Evolutionary conservation across 1,140 invertebrate species (phyloP).

Genomic region (Lepidostoma basale): DNA sequence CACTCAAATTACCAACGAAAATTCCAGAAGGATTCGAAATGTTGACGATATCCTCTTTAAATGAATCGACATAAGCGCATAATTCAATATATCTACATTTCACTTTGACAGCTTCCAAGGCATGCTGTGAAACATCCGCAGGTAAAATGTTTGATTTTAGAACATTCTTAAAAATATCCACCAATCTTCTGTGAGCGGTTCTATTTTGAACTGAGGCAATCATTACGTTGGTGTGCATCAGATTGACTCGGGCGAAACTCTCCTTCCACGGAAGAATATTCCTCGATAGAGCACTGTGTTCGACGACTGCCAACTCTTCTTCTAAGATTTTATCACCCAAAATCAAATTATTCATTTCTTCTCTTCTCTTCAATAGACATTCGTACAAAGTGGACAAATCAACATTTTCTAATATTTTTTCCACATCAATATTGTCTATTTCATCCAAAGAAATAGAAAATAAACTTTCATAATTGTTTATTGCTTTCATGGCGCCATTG

Average conservation of each 20-base stretch:
- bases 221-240: slow-evolving; percentile 5
- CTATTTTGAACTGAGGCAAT: neutral
- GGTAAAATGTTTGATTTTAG: slow-evolving; percentile 20
- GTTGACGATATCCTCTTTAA: neutral
- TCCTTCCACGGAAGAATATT: slow-evolving; percentile 19
- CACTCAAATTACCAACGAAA: slow-evolving; percentile 10
- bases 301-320: slow-evolving; percentile 6
- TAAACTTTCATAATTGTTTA: neutral
- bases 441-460: slow-evolving; percentile 10
- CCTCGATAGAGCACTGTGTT: neutral
- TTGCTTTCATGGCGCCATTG: neutral
- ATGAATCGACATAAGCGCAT: neutral
- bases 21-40: neutral
- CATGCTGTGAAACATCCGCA: neutral
- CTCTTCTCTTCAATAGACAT: neutral
- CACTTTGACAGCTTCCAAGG: slow-evolving; percentile 2
- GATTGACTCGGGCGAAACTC: slow-evolving; percentile 12
- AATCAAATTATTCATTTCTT: neutral
- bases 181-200: neutral
- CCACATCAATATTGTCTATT: slow-evolving; percentile 6
- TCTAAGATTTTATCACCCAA: neutral
- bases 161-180: neutral
- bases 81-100: slow-evolving; percentile 24
- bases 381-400: slow-evolving; percentile 5
- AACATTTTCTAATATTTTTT: slow-evolving; percentile 12